phyloP scores from a whole-genome alignment of 2,888 invertebrate genomes.

The Drosophila ochracea region DNA sequence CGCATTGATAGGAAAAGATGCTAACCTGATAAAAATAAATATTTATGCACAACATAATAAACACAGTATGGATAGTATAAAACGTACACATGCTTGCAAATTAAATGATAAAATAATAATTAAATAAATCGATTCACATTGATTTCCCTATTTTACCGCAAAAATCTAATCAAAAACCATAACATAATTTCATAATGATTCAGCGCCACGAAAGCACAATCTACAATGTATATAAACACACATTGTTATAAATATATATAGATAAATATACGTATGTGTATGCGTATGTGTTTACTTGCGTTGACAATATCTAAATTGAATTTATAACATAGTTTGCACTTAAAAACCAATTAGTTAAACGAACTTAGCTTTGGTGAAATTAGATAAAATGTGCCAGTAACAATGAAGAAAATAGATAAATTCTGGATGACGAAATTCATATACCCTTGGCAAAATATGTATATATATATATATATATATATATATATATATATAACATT shows the following conservation, averaged over 20 bases:
- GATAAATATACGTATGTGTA: background rate
- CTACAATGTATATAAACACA: background rate
- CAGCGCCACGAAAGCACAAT: slow-evolving; percentile 18
- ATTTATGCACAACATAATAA: background rate
- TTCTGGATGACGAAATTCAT: background rate
- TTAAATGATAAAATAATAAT: background rate
- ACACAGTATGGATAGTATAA: background rate
- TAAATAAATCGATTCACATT: background rate
- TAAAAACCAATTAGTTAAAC: slow-evolving; percentile 53
- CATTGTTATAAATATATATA: background rate
- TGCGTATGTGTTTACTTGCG: slow-evolving; percentile 12
- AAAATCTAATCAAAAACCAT: slow-evolving; percentile 35
- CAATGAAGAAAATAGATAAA: background rate
- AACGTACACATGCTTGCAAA: background rate
- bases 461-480: no score
- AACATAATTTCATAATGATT: slow-evolving; percentile 32
- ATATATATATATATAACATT: no score
- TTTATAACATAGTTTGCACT: slow-evolving; percentile 45
- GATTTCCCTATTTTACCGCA: background rate
- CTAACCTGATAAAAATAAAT: background rate
- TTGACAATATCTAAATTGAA: slow-evolving; percentile 46
- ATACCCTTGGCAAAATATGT: background rate
- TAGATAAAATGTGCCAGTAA: slow-evolving; percentile 23
- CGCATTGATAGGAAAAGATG: slow-evolving; percentile 1
- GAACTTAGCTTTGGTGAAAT: slow-evolving; percentile 25